A percentile compares a stretch with the other conserved stretches of the same genome.
These are phyloP conservation scores for Sebastes alutus DNA, from an alignment of 2,797 vertebrate genomes.

Conservation along the genomic window DNA sequence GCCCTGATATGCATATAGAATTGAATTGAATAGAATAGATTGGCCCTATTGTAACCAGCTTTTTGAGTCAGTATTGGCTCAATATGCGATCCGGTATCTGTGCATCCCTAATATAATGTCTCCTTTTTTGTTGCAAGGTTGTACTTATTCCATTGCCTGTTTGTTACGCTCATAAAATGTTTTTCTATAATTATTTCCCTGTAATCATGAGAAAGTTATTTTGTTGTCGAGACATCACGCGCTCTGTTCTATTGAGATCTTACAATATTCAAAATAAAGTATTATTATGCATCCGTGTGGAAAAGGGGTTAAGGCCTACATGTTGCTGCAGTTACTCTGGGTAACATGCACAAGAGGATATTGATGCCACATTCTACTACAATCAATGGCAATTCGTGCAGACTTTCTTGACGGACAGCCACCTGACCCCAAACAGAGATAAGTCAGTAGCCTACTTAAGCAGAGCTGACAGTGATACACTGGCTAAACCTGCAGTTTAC, in stretches of 20 bases:
- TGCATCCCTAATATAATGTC: too few relatives aligned
- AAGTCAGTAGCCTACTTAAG: slow-evolving; percentile 15
- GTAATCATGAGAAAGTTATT: background rate
- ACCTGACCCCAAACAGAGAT: slow-evolving; percentile 9
- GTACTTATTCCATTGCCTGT: background rate
- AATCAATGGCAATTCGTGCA: background rate
- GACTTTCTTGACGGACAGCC: background rate
- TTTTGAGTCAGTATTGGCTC: too few relatives aligned
- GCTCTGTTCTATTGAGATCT: background rate
- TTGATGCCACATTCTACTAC: background rate
- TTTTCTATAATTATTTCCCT: background rate
- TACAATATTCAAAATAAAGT: background rate
- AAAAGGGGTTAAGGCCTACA: background rate
- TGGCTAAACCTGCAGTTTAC: slow-evolving; percentile 35
- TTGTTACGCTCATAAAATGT: background rate
- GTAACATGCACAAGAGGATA: background rate
- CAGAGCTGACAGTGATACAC: slow-evolving; percentile 44
- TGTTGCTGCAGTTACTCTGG: background rate
- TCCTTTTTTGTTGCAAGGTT: background rate
- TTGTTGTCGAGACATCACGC: background rate
- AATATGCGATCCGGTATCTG: too few relatives aligned
- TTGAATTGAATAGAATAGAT: too few relatives aligned
- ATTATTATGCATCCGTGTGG: background rate
- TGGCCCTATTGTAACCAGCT: too few relatives aligned
- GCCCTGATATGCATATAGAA: too few relatives aligned